These are phyloP conservation scores for Eretmocerus hayati DNA, from an alignment of 2,888 invertebrate species.

Conservation along the genomic window DNA sequence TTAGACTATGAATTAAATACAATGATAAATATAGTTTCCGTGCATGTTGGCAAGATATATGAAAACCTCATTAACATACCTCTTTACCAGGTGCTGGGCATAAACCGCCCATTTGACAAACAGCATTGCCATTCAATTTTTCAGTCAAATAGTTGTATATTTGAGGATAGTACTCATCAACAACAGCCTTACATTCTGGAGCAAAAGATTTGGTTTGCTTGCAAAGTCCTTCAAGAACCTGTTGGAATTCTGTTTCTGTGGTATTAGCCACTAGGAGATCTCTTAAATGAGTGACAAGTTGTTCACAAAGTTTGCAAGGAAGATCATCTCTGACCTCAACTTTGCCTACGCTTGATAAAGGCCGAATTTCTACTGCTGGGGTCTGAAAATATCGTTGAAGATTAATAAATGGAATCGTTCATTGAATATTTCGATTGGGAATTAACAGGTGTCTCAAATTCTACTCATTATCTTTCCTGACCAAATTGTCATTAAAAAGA, in stretches of 20 bases:
- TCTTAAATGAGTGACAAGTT: conserved; percentile 70
- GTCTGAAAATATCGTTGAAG: conserved; percentile 23
- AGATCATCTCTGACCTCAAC: conserved; percentile 57
- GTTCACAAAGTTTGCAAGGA: conserved; percentile 80
- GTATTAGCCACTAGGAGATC: conserved; percentile 79
- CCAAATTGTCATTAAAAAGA: no score
- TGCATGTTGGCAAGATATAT: not conserved
- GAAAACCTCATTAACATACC: conserved; percentile 4
- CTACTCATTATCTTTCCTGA: no score
- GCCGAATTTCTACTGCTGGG: conserved; percentile 52
- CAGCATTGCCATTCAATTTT: conserved; percentile 61
- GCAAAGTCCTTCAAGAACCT: conserved; percentile 70
- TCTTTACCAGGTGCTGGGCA: conserved; percentile 49
- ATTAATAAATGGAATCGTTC: not conserved
- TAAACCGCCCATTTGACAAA: conserved; percentile 66
- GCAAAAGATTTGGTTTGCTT: conserved; percentile 70
- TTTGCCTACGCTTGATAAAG: conserved; percentile 53
- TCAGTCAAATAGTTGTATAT: conserved; percentile 65
- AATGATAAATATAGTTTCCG: not conserved
- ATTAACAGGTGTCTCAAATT: no score
- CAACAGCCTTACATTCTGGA: conserved; percentile 61
- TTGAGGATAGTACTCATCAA: conserved; percentile 69
- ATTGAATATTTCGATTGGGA: not conserved
- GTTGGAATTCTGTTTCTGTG: conserved; percentile 73
- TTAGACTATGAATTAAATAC: conserved; percentile 29